phyloP scores from a whole-genome alignment of 2,113 vertebrate species.

The Heterotis niloticus region DNA sequence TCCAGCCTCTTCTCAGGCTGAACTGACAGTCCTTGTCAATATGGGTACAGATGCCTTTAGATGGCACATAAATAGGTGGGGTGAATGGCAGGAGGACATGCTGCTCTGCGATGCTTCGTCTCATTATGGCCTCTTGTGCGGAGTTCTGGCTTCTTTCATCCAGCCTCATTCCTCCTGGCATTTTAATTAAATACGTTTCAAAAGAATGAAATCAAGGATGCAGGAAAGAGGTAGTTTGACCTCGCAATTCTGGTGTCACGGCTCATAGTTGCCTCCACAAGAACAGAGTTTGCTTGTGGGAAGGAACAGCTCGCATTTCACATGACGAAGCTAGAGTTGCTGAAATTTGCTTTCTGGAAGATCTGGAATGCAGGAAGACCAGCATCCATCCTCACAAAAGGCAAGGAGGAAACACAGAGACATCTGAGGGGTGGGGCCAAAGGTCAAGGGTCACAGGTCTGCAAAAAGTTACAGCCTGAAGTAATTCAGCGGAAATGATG shows the following conservation, averaged over 20 bases:
- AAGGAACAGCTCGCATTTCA: not conserved
- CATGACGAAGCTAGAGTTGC: not conserved
- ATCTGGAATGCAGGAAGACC: not conserved
- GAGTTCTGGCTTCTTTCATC: not conserved
- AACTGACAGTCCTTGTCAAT: not conserved
- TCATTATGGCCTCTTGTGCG: not conserved
- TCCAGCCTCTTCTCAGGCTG: too few species aligned
- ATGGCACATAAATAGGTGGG: not conserved
- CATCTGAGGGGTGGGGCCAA: too few species aligned
- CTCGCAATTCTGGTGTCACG: not conserved
- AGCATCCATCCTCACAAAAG: not conserved
- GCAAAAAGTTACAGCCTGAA: too few species aligned
- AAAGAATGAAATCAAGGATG: constrained; percentile 18
- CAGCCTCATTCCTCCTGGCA: not conserved
- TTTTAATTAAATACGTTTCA: constrained; percentile 15
- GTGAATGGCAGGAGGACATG: not conserved
- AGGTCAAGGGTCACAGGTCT: too few species aligned
- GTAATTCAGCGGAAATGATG: too few species aligned
- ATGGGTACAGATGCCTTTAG: not conserved
- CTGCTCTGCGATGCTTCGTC: not conserved
- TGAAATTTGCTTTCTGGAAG: not conserved
- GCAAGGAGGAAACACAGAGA: too few species aligned
- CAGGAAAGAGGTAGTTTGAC: not conserved
- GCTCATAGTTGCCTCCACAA: not conserved
- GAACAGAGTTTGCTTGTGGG: not conserved